These are phyloP conservation scores for Suncus etruscus DNA, from an alignment of 2,113 vertebrate genomes.

Conservation along the genomic window DNA sequence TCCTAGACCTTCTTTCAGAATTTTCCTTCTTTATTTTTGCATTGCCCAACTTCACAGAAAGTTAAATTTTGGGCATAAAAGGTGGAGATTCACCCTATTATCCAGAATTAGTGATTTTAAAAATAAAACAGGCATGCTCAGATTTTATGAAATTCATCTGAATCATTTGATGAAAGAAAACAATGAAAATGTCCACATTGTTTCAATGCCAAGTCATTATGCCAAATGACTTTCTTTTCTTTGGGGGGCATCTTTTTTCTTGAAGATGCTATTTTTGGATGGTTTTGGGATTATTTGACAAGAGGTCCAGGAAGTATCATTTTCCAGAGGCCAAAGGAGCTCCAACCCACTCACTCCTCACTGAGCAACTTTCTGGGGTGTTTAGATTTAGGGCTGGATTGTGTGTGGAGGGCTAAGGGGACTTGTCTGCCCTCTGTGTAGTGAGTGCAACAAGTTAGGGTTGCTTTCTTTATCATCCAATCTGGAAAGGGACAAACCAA, in stretches of 20 bases:
- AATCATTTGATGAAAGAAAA: conserved; percentile 27
- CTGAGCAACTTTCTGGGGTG: not conserved
- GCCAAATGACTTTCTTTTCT: not conserved
- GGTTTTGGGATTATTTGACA: not conserved
- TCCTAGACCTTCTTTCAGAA: not conserved
- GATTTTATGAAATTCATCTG: not conserved
- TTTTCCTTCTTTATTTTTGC: not conserved
- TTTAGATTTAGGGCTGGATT: not conserved
- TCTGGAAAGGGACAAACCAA: not conserved
- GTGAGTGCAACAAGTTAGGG: not conserved
- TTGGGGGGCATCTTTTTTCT: not conserved
- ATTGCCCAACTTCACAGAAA: conserved; percentile 13
- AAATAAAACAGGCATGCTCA: conserved; percentile 14
- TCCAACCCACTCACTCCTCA: not conserved
- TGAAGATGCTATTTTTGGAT: not conserved
- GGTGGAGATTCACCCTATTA: not conserved
- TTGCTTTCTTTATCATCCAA: not conserved
- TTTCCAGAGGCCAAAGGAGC: not conserved
- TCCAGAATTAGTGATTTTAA: not conserved
- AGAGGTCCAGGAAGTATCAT: not conserved
- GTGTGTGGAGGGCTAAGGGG: not conserved
- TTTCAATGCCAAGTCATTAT: not conserved
- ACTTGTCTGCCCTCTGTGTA: not conserved
- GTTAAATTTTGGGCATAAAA: conserved; percentile 20
- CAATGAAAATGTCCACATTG: not conserved